Conservation (phyloP, 2,797 vertebrate genomes). For the Channa striata region DNA sequence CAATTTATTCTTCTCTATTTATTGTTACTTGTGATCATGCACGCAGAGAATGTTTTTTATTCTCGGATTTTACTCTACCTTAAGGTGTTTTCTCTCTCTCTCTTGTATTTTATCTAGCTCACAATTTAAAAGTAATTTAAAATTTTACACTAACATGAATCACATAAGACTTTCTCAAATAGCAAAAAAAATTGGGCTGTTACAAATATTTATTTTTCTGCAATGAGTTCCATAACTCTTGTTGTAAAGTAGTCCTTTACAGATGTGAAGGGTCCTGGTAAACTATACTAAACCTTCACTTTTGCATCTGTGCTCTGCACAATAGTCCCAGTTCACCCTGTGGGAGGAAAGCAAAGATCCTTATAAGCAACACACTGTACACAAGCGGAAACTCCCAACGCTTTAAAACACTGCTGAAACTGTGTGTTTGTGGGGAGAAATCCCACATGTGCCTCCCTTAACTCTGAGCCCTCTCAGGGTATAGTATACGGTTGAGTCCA, state of each 20-base stretch:
- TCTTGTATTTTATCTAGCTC: background rate
- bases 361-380: constrained; percentile 54
- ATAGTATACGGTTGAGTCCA: constrained; percentile 48
- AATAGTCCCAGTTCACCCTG: constrained; percentile 11
- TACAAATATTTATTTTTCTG: background rate
- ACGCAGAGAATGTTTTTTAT: no score
- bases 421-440: constrained; percentile 24
- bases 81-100: no score
- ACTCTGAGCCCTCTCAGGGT: constrained; percentile 60
- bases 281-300: constrained; percentile 24
- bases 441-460: constrained; percentile 62
- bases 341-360: constrained; percentile 39
- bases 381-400: constrained; percentile 54
- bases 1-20: no score
- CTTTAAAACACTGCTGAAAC: constrained; percentile 48
- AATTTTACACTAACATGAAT: no score
- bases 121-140: no score
- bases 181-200: background rate
- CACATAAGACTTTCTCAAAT: no score
- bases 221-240: no score
- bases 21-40: no score
- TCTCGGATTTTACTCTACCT: no score
- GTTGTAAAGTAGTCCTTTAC: background rate
- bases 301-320: constrained; percentile 19
- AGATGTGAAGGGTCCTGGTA: constrained; percentile 16